Percentiles rank a stretch among this genome's conserved stretches.
Conservation (phyloP, 23 tunicate species). For the Pegea sp. region DNA sequence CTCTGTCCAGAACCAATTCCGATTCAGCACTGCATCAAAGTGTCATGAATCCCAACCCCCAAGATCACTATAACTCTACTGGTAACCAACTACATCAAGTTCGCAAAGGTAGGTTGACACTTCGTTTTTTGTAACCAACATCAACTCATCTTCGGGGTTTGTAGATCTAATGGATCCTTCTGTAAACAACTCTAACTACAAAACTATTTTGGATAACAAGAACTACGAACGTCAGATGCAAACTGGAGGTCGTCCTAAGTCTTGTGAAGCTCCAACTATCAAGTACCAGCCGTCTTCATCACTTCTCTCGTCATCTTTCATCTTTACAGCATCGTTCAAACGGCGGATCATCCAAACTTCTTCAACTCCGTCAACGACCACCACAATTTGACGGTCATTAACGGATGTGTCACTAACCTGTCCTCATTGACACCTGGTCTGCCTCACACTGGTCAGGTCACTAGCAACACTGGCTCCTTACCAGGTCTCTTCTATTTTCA, state of each 20-base stretch:
- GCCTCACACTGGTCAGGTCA: conserved; percentile 59
- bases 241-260: conserved; percentile 42
- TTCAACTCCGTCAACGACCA: too few species aligned
- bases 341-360: too few species aligned
- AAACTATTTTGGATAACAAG: conserved; percentile 30
- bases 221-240: conserved; percentile 38
- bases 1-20: conserved; percentile 95
- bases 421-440: too few species aligned
- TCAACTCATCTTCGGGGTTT: neutral
- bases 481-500: conserved; percentile 22
- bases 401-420: too few species aligned
- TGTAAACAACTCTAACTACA: conserved; percentile 3
- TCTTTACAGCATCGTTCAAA: too few species aligned
- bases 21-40: conserved; percentile 93
- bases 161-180: neutral
- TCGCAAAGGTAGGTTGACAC: conserved; percentile 17
- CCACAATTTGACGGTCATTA: too few species aligned
- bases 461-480: conserved; percentile 80
- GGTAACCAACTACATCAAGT: conserved; percentile 34
- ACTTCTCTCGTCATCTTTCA: neutral
- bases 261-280: conserved; percentile 60
- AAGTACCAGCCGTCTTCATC: neutral
- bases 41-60: conserved; percentile 73
- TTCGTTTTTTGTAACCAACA: too few species aligned
- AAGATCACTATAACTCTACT: conserved; percentile 28